phyloP scores from a whole-genome alignment of 2,797 vertebrate species.

The Microctenopoma steveboyesi region DNA sequence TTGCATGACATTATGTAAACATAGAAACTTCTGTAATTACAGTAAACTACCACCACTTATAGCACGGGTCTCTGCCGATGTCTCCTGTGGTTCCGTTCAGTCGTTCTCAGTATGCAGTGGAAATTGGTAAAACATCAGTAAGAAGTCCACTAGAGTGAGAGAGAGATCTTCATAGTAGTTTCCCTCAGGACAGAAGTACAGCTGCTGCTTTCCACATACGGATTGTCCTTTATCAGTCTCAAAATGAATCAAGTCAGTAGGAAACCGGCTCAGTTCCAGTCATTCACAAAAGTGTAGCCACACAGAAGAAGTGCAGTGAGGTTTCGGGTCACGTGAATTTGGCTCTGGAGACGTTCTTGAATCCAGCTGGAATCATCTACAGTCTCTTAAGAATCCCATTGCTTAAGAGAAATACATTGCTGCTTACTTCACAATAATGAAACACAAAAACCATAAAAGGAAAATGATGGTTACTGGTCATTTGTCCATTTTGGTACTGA shows the following conservation, averaged over 20 bases:
- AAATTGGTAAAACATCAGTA: neutral
- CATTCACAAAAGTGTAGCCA: neutral
- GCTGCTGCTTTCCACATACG: neutral
- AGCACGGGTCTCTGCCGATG: neutral
- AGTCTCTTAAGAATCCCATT: neutral
- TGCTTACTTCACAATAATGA: neutral
- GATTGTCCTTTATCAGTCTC: neutral
- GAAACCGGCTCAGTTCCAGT: neutral
- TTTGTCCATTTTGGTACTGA: neutral
- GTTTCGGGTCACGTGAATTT: neutral
- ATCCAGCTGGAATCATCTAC: neutral
- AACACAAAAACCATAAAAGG: neutral
- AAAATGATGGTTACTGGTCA: neutral
- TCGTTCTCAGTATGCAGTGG: neutral
- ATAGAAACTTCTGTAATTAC: neutral
- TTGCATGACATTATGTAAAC: conserved; percentile 19
- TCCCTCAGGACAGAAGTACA: neutral
- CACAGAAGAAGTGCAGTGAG: neutral
- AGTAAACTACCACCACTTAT: neutral
- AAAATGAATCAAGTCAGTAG: conserved; percentile 1
- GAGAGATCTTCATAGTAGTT: neutral
- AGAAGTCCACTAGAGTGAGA: neutral
- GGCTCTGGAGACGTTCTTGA: neutral
- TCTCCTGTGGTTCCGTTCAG: neutral
- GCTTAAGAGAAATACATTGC: neutral